Base-by-base conservation (phyloP, 1,140 invertebrate species). In the Calephelis nemesis region DNA sequence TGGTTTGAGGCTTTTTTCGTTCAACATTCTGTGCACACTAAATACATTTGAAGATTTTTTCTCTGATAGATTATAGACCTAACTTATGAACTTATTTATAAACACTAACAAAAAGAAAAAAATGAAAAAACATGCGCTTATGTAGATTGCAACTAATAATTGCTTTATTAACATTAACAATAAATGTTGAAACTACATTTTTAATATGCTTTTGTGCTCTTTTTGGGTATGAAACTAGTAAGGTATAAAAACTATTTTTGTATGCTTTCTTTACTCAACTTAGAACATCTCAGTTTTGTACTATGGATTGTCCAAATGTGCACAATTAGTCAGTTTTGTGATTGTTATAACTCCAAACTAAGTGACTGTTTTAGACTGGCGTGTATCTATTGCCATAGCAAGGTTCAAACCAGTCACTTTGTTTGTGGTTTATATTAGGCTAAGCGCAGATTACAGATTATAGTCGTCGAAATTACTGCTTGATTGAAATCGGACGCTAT, bases 291-390 rank as follows among this genome's bases (percentile, higher is more conserved):
- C 42, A 47, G 62, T 42, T 63, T 45, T 47, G 62, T 47, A 47
- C 42, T 63, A 47, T 63, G 40, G 65, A 66, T 54, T 58, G 65
- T 66, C 50, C 40, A 45, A 52, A 66, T 15, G 15, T 66, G 65
- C 65, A 66, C 65, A 66, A 66, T 66, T 66, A 58, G 39, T 66
- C 65, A 67, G 65, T 47, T 54, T 67, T 54, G 65, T 67, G 54
- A 58, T 67, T 67, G 48, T 67, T 67, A 60, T 45, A 58, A 47
- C 47, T 47, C 47, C 11, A 7, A 39, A 60, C 9, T 30, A 40
- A 13, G 58, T 60, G 30, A 60, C 30, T 60, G 30, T 1, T 40
- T 60, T 54, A 19, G 10, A n/a, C 39, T 30, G 40, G 39, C 7
- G 12, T 45, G 6, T 45, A 30, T 39, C 40, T 8, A 42, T 60